These are phyloP conservation scores for Meiosimyza decipiens DNA, from an alignment of 2,888 invertebrate species.

Conservation along the genomic window DNA sequence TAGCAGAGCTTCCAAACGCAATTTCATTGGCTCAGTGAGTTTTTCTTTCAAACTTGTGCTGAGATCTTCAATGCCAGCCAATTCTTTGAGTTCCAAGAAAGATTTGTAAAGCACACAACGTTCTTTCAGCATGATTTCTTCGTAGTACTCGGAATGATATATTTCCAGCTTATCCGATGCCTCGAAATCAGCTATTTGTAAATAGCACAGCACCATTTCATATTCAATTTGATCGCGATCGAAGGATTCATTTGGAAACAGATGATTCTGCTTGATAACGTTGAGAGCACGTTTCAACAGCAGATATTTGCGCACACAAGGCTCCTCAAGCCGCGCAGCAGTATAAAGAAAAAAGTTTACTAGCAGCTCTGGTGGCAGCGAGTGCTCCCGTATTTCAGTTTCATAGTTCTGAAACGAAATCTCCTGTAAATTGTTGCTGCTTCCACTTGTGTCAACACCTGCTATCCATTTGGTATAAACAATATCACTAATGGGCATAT, in stretches of 20 bases:
- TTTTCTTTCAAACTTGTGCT: slow-evolving; percentile 55
- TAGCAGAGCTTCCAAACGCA: slow-evolving; percentile 65
- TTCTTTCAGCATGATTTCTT: slow-evolving; percentile 63
- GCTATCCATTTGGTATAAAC: slow-evolving; percentile 69
- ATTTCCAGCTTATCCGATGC: slow-evolving; percentile 51
- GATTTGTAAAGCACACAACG: slow-evolving; percentile 65
- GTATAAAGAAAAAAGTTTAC: slow-evolving; percentile 73
- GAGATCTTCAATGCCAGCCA: slow-evolving; percentile 65
- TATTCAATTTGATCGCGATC: slow-evolving; percentile 66
- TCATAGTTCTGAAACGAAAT: slow-evolving; percentile 71
- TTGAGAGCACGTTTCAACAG: slow-evolving; percentile 60
- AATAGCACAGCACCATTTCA: slow-evolving; percentile 63
- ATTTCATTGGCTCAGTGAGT: slow-evolving; percentile 57
- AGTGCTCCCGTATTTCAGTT: slow-evolving; percentile 71
- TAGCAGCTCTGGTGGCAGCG: slow-evolving; percentile 73
- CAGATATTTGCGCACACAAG: slow-evolving; percentile 68
- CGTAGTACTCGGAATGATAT: slow-evolving; percentile 65
- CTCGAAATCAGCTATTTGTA: slow-evolving; percentile 50
- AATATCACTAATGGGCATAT: slow-evolving; percentile 67
- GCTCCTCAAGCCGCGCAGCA: slow-evolving; percentile 68
- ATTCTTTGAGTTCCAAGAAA: slow-evolving; percentile 63
- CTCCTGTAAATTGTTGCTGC: slow-evolving; percentile 58
- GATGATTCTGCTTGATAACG: slow-evolving; percentile 63
- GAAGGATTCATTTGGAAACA: slow-evolving; percentile 65
- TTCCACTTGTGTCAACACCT: slow-evolving; percentile 67